Evolutionary conservation across 1,140 invertebrate species (phyloP), one percentile per base, ranked within the genome.

Genomic region (Dreissena polymorpha): DNA sequence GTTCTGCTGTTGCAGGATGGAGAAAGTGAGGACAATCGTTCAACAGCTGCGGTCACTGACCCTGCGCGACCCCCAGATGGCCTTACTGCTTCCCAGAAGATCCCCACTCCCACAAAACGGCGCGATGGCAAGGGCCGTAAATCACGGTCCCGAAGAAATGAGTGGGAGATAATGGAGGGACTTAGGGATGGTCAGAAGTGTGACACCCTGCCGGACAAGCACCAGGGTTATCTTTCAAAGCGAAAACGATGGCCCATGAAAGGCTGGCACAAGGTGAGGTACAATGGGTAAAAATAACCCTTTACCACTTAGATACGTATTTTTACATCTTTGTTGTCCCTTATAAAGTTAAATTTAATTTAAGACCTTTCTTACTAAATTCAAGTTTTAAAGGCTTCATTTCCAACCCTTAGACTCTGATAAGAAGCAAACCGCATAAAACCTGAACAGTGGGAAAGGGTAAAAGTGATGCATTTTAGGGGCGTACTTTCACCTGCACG

Each of bases 201-300:
- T 92, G 96, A 96, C 69, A 95, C 95, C 85, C 94, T 95, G 86
- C 96, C 96, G 7, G 94, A 95, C 70, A 94, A 95, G 68, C 96
- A 95, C 93, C 95, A 95, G 90, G 96, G 96, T 0, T 96, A 95
- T 90, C 92, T 97, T 50, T 95, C 97, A 86, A 97, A 97, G 92
- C 95, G 96, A 86, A 93, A 96, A 74, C 97, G 97, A 92, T 97
- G 96, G 96, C 97, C 97, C 3, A 93, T 97, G 57, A 97, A 97
- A 92, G 96, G 96, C 72, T 97, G 96, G 96, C 96, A 97, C 92
- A 97, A 97, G 95, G 96, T 96, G 93, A 86, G 85, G 80, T 39
- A 39, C 39, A 39, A 8, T 5, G 8, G 39, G 39, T 73, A 21
- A 51, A 73, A 55, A 39, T 39, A 39, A 39, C n/a, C n/a, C n/a